Evolutionary conservation across 2,797 vertebrate genomes (phyloP), one percentile per base, ranked within the genome.

Genomic region (Carcharodon carcharias): DNA sequence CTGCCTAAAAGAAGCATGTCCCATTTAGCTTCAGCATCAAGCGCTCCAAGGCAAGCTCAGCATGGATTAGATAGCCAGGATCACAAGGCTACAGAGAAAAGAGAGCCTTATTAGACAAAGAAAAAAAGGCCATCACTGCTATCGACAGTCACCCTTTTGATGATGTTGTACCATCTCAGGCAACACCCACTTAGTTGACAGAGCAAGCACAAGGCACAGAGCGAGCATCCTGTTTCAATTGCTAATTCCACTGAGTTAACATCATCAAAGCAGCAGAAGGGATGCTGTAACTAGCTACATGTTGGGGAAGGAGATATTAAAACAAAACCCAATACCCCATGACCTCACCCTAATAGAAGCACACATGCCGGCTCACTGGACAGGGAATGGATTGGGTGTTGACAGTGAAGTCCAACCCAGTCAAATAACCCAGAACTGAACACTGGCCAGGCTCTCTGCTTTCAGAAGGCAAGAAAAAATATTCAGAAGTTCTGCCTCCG

Each of bases 401-500:
- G 28, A 9, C 61, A 26, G 23, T 18, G n/a, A 65, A 40, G 61
- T 18, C 21, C 16, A 92, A 12, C 4, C 56, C 21, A 3, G 18
- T 4, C 0, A 18, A 65, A 18, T 0, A 1, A 26, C 6, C 28
- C 26, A 6, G 12, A 58, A 61, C 11, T 9, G 12, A 35, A 2
- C 16, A 3, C 12, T 1, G 7, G 89, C 28, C 5, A 40, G 58
- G 40, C 35, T 65, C n/a, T 7, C 5, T 8, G 23, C 65, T 50
- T 71, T 31, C 35, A 63, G 63, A 14, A 45, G 40, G 40, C 9
- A 31, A 40, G 35, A 40, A 85, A 67, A 80, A 45, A 40, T n/a
- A 77, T 45, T 23, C 16, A 7, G 45, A 85, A 97, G 96, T 96
- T 93, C 96, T 96, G 96, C 96, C 96, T 96, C 96, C 96, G 31